These are phyloP conservation scores for Sinella curviseta DNA, from an alignment of 1,140 invertebrate species.

Conservation along the genomic window DNA sequence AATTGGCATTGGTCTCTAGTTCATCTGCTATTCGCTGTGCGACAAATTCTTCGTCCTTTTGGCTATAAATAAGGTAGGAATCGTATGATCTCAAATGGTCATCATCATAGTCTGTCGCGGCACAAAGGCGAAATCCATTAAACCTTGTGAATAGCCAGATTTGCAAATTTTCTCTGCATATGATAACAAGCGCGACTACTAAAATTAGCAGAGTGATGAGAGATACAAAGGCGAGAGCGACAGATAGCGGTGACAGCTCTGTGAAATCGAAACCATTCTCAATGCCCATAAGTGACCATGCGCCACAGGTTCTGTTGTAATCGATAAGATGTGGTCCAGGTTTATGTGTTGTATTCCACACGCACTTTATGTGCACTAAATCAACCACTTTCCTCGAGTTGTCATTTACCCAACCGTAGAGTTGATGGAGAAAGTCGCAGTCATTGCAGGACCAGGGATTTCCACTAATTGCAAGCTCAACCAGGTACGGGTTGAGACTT, in stretches of 20 bases:
- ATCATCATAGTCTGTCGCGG: conserved; percentile 60
- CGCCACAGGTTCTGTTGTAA: conserved; percentile 44
- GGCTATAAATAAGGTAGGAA: conserved; percentile 77
- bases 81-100: conserved; percentile 69
- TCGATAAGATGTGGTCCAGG: conserved; percentile 43
- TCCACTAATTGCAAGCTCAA: conserved; percentile 70
- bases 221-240: conserved; percentile 78
- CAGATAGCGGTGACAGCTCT: conserved; percentile 52
- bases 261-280: conserved; percentile 40
- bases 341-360: conserved; percentile 41
- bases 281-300: conserved; percentile 32
- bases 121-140: conserved; percentile 67
- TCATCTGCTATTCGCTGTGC: conserved; percentile 73
- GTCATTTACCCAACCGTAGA: conserved; percentile 56
- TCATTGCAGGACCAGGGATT: conserved; percentile 89
- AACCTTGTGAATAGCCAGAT: conserved; percentile 74
- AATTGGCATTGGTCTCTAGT: conserved; percentile 72
- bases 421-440: conserved; percentile 81
- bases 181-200: conserved; percentile 70
- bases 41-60: conserved; percentile 79
- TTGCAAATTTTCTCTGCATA: conserved; percentile 72
- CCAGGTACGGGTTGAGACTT: conserved; percentile 69
- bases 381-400: conserved; percentile 78
- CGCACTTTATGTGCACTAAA: conserved; percentile 73
- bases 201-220: conserved; percentile 68